These are phyloP conservation scores for Cryptomyrus ogoouensis DNA, from an alignment of 2,113 vertebrate species.

Conservation along the genomic window DNA sequence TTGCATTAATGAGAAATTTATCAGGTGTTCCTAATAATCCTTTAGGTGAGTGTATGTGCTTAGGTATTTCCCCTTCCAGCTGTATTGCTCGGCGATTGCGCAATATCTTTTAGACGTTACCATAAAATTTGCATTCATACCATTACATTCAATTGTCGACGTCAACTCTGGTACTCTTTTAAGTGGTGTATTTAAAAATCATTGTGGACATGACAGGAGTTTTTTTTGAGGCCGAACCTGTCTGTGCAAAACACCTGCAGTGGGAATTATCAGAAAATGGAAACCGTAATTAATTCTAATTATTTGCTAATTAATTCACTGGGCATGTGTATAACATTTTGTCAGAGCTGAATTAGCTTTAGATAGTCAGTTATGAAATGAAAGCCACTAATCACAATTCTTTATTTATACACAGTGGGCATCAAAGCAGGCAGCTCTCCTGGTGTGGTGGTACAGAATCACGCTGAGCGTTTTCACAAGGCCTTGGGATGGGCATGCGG, in stretches of 20 bases:
- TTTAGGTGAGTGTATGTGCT: no score
- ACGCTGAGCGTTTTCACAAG: neutral
- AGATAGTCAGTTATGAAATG: neutral
- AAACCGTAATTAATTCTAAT: neutral
- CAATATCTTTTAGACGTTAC: neutral
- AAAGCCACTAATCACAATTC: neutral
- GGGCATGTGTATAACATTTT: neutral
- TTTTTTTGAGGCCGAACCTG: neutral
- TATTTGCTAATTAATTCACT: neutral
- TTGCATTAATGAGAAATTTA: no score
- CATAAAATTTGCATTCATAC: neutral
- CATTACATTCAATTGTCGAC: neutral
- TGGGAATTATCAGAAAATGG: neutral
- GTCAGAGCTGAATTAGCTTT: neutral
- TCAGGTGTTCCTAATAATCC: no score
- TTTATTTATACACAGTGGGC: neutral
- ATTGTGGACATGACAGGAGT: neutral
- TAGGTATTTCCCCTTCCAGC: neutral
- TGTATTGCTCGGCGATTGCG: neutral
- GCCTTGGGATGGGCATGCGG: slow-evolving; percentile 29
- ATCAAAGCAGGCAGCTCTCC: neutral
- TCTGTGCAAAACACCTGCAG: neutral
- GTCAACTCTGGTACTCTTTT: neutral
- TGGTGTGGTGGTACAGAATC: neutral
- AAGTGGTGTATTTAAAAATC: neutral